Conservation (phyloP, 2,113 vertebrate genomes). For the Platichthys stellatus region DNA sequence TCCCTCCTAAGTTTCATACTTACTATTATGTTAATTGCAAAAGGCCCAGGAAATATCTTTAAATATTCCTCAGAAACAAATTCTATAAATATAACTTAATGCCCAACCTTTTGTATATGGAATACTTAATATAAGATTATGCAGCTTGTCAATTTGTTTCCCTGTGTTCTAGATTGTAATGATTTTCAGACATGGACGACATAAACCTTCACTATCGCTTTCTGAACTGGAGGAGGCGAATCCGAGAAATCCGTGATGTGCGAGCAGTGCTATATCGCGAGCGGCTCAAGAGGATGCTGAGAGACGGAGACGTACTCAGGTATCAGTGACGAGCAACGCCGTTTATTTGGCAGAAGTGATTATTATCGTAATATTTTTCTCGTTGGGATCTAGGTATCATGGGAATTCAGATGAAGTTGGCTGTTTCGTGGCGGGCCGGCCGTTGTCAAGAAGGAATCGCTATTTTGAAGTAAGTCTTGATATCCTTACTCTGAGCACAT, state of each 20-base stretch:
- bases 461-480: conserved; percentile 91
- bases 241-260: conserved; percentile 91
- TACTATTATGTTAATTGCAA: too few species aligned
- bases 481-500: neutral
- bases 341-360: neutral
- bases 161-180: conserved; percentile 65
- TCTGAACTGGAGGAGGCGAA: conserved; percentile 92
- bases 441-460: conserved; percentile 91
- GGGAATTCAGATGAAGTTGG: conserved; percentile 96
- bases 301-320: conserved; percentile 92
- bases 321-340: conserved; percentile 43
- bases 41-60: too few species aligned
- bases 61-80: too few species aligned
- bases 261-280: conserved; percentile 90
- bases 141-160: neutral
- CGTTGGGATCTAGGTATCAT: conserved; percentile 87
- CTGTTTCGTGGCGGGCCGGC: conserved; percentile 92
- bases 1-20: too few species aligned
- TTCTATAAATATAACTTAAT: too few species aligned
- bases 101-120: too few species aligned
- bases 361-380: neutral
- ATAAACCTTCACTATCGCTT: conserved; percentile 95
- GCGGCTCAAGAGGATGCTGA: conserved; percentile 89
- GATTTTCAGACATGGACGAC: conserved; percentile 88
- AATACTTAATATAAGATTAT: neutral